Percentiles rank a stretch among this genome's conserved stretches.
Conservation (phyloP, 2,113 vertebrate genomes). For the Muntiacus muntjak region DNA sequence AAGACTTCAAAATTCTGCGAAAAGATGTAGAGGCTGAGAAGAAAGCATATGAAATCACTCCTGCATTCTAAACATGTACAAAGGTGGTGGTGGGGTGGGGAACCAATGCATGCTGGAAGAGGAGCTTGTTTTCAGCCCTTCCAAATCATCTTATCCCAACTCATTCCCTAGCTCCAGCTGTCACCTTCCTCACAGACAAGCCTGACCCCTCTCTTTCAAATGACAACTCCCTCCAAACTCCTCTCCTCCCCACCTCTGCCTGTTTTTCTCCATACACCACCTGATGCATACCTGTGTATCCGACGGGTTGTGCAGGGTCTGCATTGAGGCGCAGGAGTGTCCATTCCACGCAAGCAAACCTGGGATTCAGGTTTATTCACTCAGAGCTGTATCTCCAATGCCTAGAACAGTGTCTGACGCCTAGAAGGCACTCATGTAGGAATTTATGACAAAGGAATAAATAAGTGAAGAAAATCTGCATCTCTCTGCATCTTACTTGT, state of each 20-base stretch:
- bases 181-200: neutral
- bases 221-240: neutral
- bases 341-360: neutral
- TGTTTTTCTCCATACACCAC: neutral
- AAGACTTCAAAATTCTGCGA: neutral
- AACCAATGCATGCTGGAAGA: fast-evolving
- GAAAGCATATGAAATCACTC: neutral
- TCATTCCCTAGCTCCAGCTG: neutral
- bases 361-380: too few species aligned
- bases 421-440: neutral
- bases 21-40: neutral
- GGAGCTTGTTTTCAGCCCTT: neutral
- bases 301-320: neutral
- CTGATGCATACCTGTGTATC: neutral
- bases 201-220: neutral
- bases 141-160: neutral
- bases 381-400: neutral
- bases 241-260: neutral
- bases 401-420: neutral
- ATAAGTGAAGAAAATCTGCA: neutral
- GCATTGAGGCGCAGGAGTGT: fast-evolving
- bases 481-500: too few species aligned
- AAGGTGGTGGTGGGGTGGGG: too few species aligned
- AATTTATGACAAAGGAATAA: too few species aligned
- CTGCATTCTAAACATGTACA: fast-evolving